phyloP scores from a whole-genome alignment of 2,797 vertebrate species.

The Saxicola maurus region DNA sequence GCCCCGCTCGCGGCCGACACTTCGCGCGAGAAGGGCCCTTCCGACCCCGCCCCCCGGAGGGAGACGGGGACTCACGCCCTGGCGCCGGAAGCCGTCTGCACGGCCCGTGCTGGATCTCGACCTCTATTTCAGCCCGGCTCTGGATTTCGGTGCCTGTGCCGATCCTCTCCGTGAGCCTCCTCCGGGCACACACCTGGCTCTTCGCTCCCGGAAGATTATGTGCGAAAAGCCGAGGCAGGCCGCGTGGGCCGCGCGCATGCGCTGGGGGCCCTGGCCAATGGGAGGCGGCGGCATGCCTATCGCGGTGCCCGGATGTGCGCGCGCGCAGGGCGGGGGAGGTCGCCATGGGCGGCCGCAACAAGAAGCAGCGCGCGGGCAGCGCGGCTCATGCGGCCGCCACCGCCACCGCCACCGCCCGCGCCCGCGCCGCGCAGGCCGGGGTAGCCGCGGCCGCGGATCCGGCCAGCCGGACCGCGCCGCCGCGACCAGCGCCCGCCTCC shows the following conservation, averaged over 20 bases:
- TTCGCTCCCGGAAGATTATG: fast-evolving
- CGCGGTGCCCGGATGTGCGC: background rate
- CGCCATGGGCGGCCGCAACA: slow-evolving; percentile 73
- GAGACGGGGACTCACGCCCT: fast-evolving
- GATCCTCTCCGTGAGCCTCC: fast-evolving
- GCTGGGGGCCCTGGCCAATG: background rate
- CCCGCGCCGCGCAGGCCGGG: slow-evolving; percentile 16
- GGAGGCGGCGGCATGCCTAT: background rate
- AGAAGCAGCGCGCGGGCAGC: slow-evolving; percentile 61
- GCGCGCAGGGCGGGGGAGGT: fast-evolving
- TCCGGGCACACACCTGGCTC: fast-evolving
- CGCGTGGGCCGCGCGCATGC: background rate
- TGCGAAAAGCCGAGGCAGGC: background rate
- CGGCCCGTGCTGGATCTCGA: too few species aligned
- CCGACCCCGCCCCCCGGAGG: fast-evolving
- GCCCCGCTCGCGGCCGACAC: background rate
- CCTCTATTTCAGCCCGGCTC: too few species aligned
- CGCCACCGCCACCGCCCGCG: slow-evolving; percentile 30
- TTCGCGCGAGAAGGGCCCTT: fast-evolving
- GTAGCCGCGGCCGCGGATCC: background rate
- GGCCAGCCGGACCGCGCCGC: background rate
- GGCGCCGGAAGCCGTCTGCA: fast-evolving
- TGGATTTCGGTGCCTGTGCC: too few species aligned
- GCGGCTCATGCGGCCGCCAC: background rate
- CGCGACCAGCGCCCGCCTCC: slow-evolving; percentile 12